Evolutionary conservation across 2,113 vertebrate species (phyloP).

Genomic region (Nothoprocta perdicaria): DNA sequence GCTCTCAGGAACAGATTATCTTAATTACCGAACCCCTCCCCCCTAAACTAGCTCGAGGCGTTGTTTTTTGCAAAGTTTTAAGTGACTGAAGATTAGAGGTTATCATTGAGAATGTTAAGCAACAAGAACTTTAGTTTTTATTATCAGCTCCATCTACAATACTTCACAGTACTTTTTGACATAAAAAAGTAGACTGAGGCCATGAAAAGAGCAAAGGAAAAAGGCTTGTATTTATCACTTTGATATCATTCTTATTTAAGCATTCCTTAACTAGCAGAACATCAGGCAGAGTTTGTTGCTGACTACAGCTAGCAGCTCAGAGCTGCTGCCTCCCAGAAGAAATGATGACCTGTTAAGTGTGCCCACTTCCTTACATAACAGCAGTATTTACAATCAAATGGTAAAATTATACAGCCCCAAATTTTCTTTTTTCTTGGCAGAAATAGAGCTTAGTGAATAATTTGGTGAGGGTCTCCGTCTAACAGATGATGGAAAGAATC

Average conservation of each 20-base stretch:
- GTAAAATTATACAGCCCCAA: neutral
- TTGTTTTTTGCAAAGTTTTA: conserved; percentile 57
- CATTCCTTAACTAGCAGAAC: conserved; percentile 36
- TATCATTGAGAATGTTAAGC: conserved; percentile 30
- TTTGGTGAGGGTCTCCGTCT: neutral
- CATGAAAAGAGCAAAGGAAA: conserved; percentile 26
- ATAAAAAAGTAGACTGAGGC: conserved; percentile 23
- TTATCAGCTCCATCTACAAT: conserved; percentile 26
- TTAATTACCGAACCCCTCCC: conserved; percentile 58
- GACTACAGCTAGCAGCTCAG: conserved; percentile 14
- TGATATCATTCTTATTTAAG: conserved; percentile 36
- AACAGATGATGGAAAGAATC: neutral
- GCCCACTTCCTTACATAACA: neutral
- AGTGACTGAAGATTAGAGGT: conserved; percentile 40
- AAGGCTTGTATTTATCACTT: conserved; percentile 40
- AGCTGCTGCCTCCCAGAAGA: neutral
- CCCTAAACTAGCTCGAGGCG: conserved; percentile 42
- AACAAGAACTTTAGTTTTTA: conserved; percentile 26
- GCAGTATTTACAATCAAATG: neutral
- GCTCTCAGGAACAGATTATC: conserved; percentile 38
- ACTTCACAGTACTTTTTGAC: conserved; percentile 36
- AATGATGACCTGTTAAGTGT: conserved; percentile 18
- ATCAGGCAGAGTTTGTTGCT: conserved; percentile 31
- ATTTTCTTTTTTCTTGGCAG: neutral
- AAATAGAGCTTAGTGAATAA: neutral